Evolutionary conservation across 64 coral and sea anemone genomes (phyloP).

Genomic region (Porites lutea): DNA sequence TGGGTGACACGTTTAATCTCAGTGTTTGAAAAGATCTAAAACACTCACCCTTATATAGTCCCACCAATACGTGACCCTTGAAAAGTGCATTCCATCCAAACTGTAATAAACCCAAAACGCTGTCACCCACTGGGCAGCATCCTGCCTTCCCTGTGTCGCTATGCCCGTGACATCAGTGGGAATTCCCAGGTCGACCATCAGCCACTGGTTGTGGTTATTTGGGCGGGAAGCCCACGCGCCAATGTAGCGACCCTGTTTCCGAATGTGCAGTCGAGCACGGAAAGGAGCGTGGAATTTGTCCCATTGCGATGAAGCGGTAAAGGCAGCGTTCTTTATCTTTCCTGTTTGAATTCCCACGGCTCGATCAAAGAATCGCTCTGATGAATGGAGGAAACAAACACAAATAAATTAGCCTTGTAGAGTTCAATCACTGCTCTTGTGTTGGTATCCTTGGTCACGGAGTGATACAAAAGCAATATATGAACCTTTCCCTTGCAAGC

Average conservation of each 20-base stretch:
- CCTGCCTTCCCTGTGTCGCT: constrained; percentile 83
- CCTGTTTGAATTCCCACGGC: constrained; percentile 74
- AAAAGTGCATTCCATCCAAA: constrained; percentile 43
- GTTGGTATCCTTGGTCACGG: too few species aligned
- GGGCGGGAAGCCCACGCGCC: constrained; percentile 69
- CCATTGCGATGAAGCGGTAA: constrained; percentile 84
- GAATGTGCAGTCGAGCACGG: constrained; percentile 54
- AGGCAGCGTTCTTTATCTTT: constrained; percentile 70
- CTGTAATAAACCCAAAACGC: constrained; percentile 66
- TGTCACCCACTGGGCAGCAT: constrained; percentile 90
- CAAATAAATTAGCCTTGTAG: too few species aligned
- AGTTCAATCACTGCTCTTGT: too few species aligned
- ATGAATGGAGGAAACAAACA: background rate
- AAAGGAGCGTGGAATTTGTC: constrained; percentile 69
- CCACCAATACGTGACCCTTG: constrained; percentile 27
- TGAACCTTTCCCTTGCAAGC: too few species aligned
- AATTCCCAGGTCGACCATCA: constrained; percentile 70
- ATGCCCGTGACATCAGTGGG: constrained; percentile 65
- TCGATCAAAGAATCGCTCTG: constrained; percentile 72
- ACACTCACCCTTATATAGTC: background rate
- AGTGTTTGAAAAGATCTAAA: background rate
- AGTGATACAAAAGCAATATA: too few species aligned
- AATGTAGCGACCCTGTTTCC: constrained; percentile 34
- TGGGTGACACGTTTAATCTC: constrained; percentile 26
- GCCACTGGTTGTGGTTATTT: constrained; percentile 84